A percentile compares a stretch with the other conserved stretches of the same genome.
Conservation (phyloP, 2,888 invertebrate species). For the Hydriomena furcata region DNA sequence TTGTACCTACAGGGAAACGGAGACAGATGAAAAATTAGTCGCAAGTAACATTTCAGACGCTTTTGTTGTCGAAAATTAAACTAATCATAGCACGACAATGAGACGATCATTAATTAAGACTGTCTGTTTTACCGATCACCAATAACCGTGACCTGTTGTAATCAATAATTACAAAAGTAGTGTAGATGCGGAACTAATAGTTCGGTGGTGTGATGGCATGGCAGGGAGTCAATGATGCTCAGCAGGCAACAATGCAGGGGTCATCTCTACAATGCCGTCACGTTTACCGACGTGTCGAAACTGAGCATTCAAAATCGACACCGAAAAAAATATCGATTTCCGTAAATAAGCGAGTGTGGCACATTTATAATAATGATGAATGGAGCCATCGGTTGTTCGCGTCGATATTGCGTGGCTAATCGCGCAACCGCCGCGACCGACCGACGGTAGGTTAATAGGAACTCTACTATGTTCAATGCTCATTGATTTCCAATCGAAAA, state of each 20-base stretch:
- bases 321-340: conserved; percentile 84
- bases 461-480: conserved; percentile 53
- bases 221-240: conserved; percentile 56
- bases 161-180: conserved; percentile 79
- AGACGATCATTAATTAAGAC: conserved; percentile 65
- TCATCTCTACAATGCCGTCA: conserved; percentile 75
- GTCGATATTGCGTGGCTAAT: conserved; percentile 78
- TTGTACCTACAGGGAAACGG: conserved; percentile 43
- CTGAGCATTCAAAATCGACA: conserved; percentile 73
- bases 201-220: conserved; percentile 51
- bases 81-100: conserved; percentile 54
- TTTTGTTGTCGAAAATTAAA: conserved; percentile 62
- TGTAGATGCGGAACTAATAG: conserved; percentile 76
- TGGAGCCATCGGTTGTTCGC: conserved; percentile 71
- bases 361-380: conserved; percentile 84
- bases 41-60: conserved; percentile 49
- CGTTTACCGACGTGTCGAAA: conserved; percentile 79
- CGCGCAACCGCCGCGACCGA: conserved; percentile 64
- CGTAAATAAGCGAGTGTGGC: conserved; percentile 83
- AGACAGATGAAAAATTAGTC: conserved; percentile 55
- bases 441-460: too few relatives aligned
- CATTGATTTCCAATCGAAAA: conserved; percentile 79
- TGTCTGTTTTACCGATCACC: conserved; percentile 59
- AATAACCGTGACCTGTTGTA: conserved; percentile 73
- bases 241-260: conserved; percentile 74